Base-by-base conservation (phyloP, 2,888 invertebrate species). In the Galeopsomyia nigrocyanea region DNA sequence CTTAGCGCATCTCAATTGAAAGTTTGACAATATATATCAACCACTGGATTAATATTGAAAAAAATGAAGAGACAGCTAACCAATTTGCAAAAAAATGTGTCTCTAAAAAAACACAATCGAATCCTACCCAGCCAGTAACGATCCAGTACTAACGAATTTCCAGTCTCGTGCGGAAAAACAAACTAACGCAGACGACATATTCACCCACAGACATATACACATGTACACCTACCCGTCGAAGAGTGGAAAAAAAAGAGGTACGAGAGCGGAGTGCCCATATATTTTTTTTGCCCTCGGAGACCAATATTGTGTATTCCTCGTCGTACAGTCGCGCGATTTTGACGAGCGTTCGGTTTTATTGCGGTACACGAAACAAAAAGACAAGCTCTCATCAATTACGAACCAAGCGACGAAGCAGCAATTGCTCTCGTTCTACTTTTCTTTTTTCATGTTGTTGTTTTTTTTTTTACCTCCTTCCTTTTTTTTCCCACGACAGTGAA, bases 331-430 rank as follows among this genome's bases (percentile, higher is more conserved):
- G 39, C 13, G 62, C 51, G 53, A 71, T 71, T 71, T 61, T 71
- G 49, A 46, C 61, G 66, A 58, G 57, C 55, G 50, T 5, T 19
- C 50, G 61, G n/a, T 61, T 68, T 61, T 31, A 57, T 56, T 56
- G 67, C 56, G 67, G 46, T 21, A 57, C 22, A 62, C 46, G 39
- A 51, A 67, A 60, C 47, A 46, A 46, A 50, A 39, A 22, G 51
- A 58, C 57, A 17, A 22, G 21, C 31, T 39, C 21, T 67, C 67
- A 72, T 67, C 71, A 63, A 63, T 72, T 63, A 26, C 50, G 62
- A 62, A 17, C 17, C 58, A 51, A 31, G 21, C 55, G 64, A 63
- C 50, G 22, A 49, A 57, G 26, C 39, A 39, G 39, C 47, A 61
- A 63, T 68, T 55, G 64, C 68, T 64, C 17, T 60, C 46, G 49